Evolutionary conservation across 2,797 vertebrate genomes (phyloP), one percentile per base, ranked within the genome.

Genomic region (Enteromius argenteus): DNA sequence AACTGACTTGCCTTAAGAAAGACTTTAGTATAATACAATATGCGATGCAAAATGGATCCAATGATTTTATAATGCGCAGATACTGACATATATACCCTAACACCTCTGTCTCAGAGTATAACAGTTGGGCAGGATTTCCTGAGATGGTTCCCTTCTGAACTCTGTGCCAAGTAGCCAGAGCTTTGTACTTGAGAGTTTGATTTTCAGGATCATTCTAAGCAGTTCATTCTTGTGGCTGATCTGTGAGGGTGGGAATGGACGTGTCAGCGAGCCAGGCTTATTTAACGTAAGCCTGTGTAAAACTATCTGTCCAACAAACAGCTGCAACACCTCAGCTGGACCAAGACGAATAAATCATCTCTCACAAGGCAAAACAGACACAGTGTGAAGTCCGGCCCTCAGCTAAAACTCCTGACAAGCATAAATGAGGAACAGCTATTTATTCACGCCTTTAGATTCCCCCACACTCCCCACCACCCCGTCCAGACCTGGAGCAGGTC

Each of bases 231-330:
- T 80, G 84, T 80, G 82, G 76, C 84, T 81, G 64, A 75, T 86
- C 62, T 76, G 85, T 14, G 81, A 85, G 39, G 62, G 85, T 68
- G 79, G 84, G 87, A 92, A 92, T 86, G 85, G 86, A 91, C 86
- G 87, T 88, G 79, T 85, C 30, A 44, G 87, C 87, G 74, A 87
- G 86, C 87, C 87, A 88, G 90, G 87, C 86, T 86, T 89, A 86
- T 90, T 91, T 89, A 90, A 90, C 84, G 90, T 89, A 88, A 91
- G 89, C 87, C 79, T 84, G 64, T 89, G 90, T 90, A 89, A 92
- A 93, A 90, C 90, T 90, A 94, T 93, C 89, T 78, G 35, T 91
- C 89, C 89, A 83, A 86, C 85, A 92, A 93, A 90, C 92, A 94
- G 92, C 93, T 94, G 93, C 90, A 89, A 88, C 89, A 88, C 88